Base-by-base conservation (phyloP, 2,797 vertebrate species). In the Choloepus didactylus region DNA sequence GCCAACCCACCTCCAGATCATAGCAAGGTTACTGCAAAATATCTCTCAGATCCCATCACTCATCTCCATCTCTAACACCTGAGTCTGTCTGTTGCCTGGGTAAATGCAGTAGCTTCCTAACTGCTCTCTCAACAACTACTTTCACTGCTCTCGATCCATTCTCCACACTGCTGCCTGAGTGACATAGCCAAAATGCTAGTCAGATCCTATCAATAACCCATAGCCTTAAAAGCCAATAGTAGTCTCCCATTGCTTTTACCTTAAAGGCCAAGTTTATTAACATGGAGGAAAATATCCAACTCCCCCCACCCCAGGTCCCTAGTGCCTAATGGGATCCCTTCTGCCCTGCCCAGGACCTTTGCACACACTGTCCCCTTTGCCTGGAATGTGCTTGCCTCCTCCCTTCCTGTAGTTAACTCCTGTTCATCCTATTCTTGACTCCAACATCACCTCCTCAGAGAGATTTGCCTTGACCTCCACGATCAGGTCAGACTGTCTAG, bases 1-100 rank as follows among this genome's bases (percentile, higher is more conserved):
- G 79, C 35, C 67, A 46, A 5, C 14, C n/a, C 6, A 44, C 19
- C 70, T 21, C 41, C 21, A 18, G 19, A 56, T 19, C 2, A 0
- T 0, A 2, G 67, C 2, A 0, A 2, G 49, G 11, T 35, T 21
- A 54, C 21, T 15, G 49, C 56, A 54, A 21, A 27, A 77, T 27
- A 9, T 25, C 60, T 84, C 84, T 85, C 31, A 18, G 77, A 25
- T 21, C 38, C 23, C 56, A 56, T 14, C 8, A 9, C 21, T 77
- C 9, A 2, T 15, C 44, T 93, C 79, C 14, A 1, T 41, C 41
- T 18, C 51, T 27, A 49, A 49, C 59, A 27, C 67, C 85, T 27
- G 38, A 87, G 49, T 46, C 38, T 81, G 12, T 66, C 19, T 67
- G n/a, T 59, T 49, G 21, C 64, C 35, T 27, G 56, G 49, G 69